A percentile compares a stretch with the other conserved stretches of the same genome.
Evolutionary conservation across 2,888 invertebrate genomes (phyloP).

Genomic region (Dasysyrphus albostriatus): DNA sequence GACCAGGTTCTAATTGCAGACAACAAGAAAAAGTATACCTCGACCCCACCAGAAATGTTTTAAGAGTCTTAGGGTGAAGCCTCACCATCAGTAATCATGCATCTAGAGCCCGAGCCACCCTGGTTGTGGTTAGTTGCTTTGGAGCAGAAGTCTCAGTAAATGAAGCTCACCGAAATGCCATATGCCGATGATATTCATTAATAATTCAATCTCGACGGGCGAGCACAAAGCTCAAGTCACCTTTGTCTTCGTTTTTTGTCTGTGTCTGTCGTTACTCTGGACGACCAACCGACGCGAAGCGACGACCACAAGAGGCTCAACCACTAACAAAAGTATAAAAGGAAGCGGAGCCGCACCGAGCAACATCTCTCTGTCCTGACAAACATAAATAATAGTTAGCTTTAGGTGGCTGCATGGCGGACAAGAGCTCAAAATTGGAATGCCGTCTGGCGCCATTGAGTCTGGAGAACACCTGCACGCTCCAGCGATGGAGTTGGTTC

Average conservation of each 20-base stretch:
- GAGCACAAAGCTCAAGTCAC: conserved; percentile 63
- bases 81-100: conserved; percentile 33
- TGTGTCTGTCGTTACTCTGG: background rate
- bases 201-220: conserved; percentile 75
- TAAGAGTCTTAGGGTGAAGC: conserved; percentile 1
- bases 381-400: conserved; percentile 74
- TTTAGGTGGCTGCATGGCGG: conserved; percentile 54
- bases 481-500: conserved; percentile 58
- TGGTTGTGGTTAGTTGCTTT: conserved; percentile 23
- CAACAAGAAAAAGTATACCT: conserved; percentile 31
- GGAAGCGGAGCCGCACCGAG: conserved; percentile 16
- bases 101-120: conserved; percentile 34
- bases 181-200: conserved; percentile 73
- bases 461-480: conserved; percentile 80
- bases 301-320: conserved; percentile 39
- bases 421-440: conserved; percentile 68
- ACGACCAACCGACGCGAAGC: background rate
- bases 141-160: conserved; percentile 51
- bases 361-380: conserved; percentile 58
- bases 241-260: conserved; percentile 41
- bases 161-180: conserved; percentile 64
- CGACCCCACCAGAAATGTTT: background rate
- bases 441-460: conserved; percentile 79
- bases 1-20: conserved; percentile 65
- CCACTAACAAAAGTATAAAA: conserved; percentile 27